Conservation (phyloP, 2,797 vertebrate genomes). For the Enteromius trimaculatus region DNA sequence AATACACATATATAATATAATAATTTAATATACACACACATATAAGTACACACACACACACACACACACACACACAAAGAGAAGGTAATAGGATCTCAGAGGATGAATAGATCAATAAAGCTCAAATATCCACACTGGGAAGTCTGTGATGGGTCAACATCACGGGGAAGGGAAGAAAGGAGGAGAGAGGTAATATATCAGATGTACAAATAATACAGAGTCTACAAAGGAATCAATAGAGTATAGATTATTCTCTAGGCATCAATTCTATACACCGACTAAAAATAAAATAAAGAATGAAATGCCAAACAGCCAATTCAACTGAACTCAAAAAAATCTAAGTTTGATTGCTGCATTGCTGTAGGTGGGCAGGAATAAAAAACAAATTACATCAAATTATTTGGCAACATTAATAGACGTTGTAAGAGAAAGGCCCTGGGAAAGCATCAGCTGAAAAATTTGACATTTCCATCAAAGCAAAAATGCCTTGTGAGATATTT, state of each 20-base stretch:
- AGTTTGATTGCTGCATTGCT: neutral
- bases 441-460: neutral
- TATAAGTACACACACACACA: too few relatives aligned
- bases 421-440: neutral
- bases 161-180: neutral
- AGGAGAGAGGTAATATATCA: constrained; percentile 24
- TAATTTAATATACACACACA: too few relatives aligned
- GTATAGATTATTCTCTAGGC: constrained; percentile 12
- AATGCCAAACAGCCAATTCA: neutral
- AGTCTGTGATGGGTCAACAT: constrained; percentile 2
- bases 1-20: too few relatives aligned
- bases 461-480: neutral
- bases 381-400: neutral
- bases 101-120: constrained; percentile 49
- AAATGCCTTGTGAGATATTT: neutral
- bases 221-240: constrained; percentile 29
- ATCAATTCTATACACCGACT: constrained; percentile 45
- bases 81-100: constrained; percentile 34
- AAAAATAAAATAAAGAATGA: neutral
- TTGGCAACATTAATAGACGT: neutral
- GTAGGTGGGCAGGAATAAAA: neutral
- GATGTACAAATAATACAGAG: constrained; percentile 19
- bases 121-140: constrained; percentile 12
- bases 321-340: neutral
- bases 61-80: neutral